These are phyloP conservation scores for Drosophila meridionalis DNA, from an alignment of 2,888 invertebrate genomes.

Conservation along the genomic window DNA sequence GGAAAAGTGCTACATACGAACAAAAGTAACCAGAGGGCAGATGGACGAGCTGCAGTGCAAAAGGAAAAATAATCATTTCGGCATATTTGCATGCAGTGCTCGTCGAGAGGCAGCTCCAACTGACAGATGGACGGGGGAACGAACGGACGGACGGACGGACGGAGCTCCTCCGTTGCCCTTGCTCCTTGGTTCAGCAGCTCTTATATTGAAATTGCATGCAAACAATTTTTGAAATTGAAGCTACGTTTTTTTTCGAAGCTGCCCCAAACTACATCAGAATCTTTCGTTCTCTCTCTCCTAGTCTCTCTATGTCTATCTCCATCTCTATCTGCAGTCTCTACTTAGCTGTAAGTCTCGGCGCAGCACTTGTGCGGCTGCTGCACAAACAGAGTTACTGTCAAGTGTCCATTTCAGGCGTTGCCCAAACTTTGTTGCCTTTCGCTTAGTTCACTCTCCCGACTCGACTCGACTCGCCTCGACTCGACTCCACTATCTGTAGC, in stretches of 20 bases:
- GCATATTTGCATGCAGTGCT: slow-evolving; percentile 76
- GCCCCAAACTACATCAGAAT: slow-evolving; percentile 4
- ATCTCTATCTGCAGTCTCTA: neutral
- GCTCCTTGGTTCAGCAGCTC: slow-evolving; percentile 11
- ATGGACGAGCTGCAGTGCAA: slow-evolving; percentile 43
- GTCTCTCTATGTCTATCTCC: too few species aligned
- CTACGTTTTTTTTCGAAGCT: slow-evolving; percentile 53
- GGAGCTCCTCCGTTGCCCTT: slow-evolving; percentile 3
- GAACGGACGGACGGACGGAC: neutral
- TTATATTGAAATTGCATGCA: slow-evolving; percentile 81
- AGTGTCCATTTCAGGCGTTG: slow-evolving; percentile 76
- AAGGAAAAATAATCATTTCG: slow-evolving; percentile 77
- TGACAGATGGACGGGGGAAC: slow-evolving; percentile 10
- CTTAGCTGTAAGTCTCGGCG: slow-evolving; percentile 35
- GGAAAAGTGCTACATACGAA: slow-evolving; percentile 21
- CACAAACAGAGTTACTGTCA: slow-evolving; percentile 75
- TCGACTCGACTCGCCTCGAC: neutral
- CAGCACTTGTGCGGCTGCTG: slow-evolving; percentile 65
- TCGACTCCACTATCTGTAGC: slow-evolving; percentile 2
- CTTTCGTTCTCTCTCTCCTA: neutral
- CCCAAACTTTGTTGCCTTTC: slow-evolving; percentile 69
- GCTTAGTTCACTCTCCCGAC: slow-evolving; percentile 47
- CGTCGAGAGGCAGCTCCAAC: slow-evolving; percentile 37
- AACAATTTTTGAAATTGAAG: slow-evolving; percentile 81
- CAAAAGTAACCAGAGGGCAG: slow-evolving; percentile 49